A percentile compares a stretch with the other conserved stretches of the same genome.
phyloP scores from a whole-genome alignment of 2,113 vertebrate species.

The Gymnobelideus leadbeateri region DNA sequence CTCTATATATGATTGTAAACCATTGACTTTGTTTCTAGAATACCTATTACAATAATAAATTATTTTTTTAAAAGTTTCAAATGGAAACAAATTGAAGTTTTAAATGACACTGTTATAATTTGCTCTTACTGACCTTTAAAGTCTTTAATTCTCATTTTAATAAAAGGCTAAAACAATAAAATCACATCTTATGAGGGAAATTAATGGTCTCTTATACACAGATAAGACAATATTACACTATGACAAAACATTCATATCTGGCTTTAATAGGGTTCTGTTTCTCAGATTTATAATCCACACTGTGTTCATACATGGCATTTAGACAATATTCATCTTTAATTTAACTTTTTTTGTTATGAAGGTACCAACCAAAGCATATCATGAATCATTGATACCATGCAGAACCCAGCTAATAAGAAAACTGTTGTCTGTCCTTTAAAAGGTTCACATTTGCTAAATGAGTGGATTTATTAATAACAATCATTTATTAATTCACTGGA shows the following conservation, averaged over 20 bases:
- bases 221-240: constrained; percentile 16
- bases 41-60: constrained; percentile 27
- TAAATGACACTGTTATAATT: neutral
- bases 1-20: constrained; percentile 5
- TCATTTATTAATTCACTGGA: too few species aligned
- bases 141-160: constrained; percentile 15
- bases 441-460: too few species aligned
- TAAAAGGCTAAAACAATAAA: constrained; percentile 57
- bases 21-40: neutral
- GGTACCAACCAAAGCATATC: neutral
- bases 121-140: constrained; percentile 48
- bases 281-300: constrained; percentile 55
- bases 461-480: too few species aligned
- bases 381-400: too few species aligned
- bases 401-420: too few species aligned
- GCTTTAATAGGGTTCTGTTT: constrained; percentile 24
- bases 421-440: too few species aligned
- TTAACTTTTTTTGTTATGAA: constrained; percentile 33
- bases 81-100: constrained; percentile 45
- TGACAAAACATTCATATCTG: constrained; percentile 41
- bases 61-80: constrained; percentile 52
- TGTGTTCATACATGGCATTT: constrained; percentile 42
- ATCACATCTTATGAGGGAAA: constrained; percentile 50
- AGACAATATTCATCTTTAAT: constrained; percentile 35
- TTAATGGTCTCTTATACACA: constrained; percentile 60